Percentiles rank a stretch among this genome's conserved stretches.
Conservation (phyloP, 2,888 invertebrate species). For the Parascotia fuliginaria region DNA sequence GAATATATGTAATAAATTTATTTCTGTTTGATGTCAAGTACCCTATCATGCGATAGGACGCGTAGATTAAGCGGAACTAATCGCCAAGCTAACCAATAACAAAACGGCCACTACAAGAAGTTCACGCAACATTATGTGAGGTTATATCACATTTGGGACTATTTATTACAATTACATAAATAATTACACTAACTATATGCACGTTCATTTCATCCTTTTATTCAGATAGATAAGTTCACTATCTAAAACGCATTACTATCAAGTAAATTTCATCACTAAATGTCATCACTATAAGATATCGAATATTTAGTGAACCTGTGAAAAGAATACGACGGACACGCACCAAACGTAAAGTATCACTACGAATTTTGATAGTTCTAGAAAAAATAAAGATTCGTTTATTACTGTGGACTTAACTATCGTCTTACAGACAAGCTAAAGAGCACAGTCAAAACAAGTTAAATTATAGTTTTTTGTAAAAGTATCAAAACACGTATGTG, state of each 20-base stretch:
- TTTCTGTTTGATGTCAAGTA: background rate
- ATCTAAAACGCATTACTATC: conserved; percentile 24
- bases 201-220: conserved; percentile 38
- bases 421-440: too few species aligned
- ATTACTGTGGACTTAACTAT: too few species aligned
- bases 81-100: conserved; percentile 30
- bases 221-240: conserved; percentile 13
- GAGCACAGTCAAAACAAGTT: too few species aligned
- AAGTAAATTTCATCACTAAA: conserved; percentile 37
- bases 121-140: conserved; percentile 55
- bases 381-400: too few species aligned
- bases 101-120: conserved; percentile 35
- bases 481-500: too few species aligned
- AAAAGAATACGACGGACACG: conserved; percentile 31
- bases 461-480: too few species aligned
- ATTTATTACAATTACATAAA: conserved; percentile 58
- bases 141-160: conserved; percentile 72
- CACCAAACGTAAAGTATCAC: background rate
- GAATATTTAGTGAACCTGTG: conserved; percentile 25
- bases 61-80: conserved; percentile 13
- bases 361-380: too few species aligned
- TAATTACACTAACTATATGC: conserved; percentile 60
- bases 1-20: background rate
- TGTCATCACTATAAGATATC: conserved; percentile 22
- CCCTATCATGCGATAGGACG: conserved; percentile 4